Evolutionary conservation across 2,113 vertebrate species (phyloP), one percentile per base, ranked within the genome.

Genomic region (Oreochromis spilurus): DNA sequence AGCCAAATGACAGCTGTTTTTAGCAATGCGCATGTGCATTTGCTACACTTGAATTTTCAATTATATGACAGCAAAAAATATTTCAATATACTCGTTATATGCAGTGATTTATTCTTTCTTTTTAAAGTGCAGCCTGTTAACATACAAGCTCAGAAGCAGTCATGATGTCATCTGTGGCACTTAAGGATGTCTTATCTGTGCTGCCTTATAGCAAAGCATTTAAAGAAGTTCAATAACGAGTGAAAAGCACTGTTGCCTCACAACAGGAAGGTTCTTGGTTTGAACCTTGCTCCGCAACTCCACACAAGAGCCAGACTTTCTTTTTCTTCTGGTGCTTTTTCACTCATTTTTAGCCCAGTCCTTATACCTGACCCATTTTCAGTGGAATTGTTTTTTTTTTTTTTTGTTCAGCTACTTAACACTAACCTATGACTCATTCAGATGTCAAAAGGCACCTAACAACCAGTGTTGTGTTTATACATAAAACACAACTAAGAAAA

Each of bases 331-430:
- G 58, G 29, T 62, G 67, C 38, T 72, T 72, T 7, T 45, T 72
- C 67, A 45, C 67, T 26, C 21, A 72, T 26, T 26, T 72, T 72
- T 43, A 72, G 21, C 13, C 13, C 38, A 26, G 67, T 72, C 67
- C 7, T 26, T 17, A 24, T 45, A 72, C 13, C 13, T 72, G 21
- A 72, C 38, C 38, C 13, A 72, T 72, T 72, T 72, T 72, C 0
- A 17, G 8, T 10, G 2, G 0, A 45, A 72, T 26, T 8, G 26
- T 1, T 53, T 52, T n/a, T 17, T 31, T 0, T 0, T 2, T 19
- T 24, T 10, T 70, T 45, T 45, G 21, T 72, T 26, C 26, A 26
- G 13, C 65, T 26, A 26, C 21, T 43, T 17, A 72, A 72, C 38
- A 45, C 67, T 10, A 16, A 72, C 38, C 21, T 45, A 45, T 72